phyloP scores from a whole-genome alignment of 1,140 invertebrate genomes.

The Bombyx mandarina region DNA sequence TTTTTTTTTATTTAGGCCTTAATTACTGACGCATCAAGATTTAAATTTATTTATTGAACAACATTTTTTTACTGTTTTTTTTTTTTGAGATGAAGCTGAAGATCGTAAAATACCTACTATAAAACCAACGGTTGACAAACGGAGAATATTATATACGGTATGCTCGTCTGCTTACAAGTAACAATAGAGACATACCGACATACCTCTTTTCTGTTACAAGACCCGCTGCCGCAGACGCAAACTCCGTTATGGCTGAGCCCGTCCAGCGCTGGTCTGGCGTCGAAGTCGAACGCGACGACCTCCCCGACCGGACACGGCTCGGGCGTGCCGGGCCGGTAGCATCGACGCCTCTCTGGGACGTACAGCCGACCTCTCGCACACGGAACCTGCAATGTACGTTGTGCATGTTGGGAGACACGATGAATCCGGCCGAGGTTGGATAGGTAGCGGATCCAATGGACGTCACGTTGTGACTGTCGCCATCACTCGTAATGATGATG shows the following conservation, averaged over 20 bases:
- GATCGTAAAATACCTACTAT: too few relatives aligned
- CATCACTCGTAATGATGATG: neutral
- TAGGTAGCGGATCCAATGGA: neutral
- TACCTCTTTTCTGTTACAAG: conserved; percentile 37
- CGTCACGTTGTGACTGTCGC: neutral
- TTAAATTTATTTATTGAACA: too few relatives aligned
- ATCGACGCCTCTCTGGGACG: conserved; percentile 79
- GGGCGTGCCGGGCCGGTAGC: conserved; percentile 80
- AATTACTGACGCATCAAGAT: too few relatives aligned
- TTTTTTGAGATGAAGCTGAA: too few relatives aligned
- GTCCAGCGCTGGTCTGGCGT: conserved; percentile 79
- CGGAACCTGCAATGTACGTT: conserved; percentile 64
- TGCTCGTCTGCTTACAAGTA: too few relatives aligned
- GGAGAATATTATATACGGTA: too few relatives aligned
- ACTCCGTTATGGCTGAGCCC: conserved; percentile 86
- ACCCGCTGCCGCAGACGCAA: conserved; percentile 76
- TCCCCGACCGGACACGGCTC: conserved; percentile 80
- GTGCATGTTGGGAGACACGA: too few relatives aligned
- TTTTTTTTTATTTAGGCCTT: too few relatives aligned
- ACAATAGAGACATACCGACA: conserved; percentile 12
- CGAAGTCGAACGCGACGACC: conserved; percentile 84
- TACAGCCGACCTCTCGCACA: conserved; percentile 81
- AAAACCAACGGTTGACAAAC: too few relatives aligned
- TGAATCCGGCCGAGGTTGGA: neutral
- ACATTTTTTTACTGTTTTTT: too few relatives aligned